phyloP scores from a whole-genome alignment of 2,888 invertebrate species.

The Pristionchus maxplancki region DNA sequence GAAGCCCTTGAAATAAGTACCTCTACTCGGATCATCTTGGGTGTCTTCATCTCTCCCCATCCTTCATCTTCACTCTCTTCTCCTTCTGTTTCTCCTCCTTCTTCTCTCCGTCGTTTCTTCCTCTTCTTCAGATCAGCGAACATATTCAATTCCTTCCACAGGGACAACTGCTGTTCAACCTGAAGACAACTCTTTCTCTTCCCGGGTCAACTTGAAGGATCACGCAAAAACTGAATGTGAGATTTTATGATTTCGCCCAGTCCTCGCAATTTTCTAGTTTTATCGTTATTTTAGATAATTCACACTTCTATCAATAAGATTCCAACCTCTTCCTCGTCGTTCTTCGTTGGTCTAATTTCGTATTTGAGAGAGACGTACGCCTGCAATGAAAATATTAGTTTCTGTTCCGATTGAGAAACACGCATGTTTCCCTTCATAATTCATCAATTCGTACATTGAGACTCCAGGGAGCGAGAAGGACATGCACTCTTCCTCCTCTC shows the following conservation, averaged over 20 bases:
- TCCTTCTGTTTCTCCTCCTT: conserved; percentile 29
- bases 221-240: too few species aligned
- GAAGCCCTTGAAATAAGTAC: neutral
- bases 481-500: neutral
- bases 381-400: neutral
- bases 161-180: neutral
- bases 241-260: too few species aligned
- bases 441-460: conserved; percentile 40
- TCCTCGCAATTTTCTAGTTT: too few species aligned
- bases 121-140: conserved; percentile 35
- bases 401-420: too few species aligned
- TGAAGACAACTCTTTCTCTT: neutral
- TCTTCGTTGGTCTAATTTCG: neutral
- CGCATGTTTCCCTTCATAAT: too few species aligned
- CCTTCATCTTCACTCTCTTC: conserved; percentile 29
- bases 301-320: too few species aligned
- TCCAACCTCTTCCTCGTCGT: conserved; percentile 8
- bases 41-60: neutral
- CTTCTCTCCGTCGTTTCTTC: conserved; percentile 12
- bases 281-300: too few species aligned
- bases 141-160: conserved; percentile 38
- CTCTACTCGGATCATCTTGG: conserved; percentile 50
- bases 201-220: neutral
- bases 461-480: conserved; percentile 52
- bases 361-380: neutral